Percentiles rank a stretch among this genome's conserved stretches.
These are phyloP conservation scores for Callorhinus ursinus DNA, from an alignment of 2,113 vertebrate species.

Conservation along the genomic window DNA sequence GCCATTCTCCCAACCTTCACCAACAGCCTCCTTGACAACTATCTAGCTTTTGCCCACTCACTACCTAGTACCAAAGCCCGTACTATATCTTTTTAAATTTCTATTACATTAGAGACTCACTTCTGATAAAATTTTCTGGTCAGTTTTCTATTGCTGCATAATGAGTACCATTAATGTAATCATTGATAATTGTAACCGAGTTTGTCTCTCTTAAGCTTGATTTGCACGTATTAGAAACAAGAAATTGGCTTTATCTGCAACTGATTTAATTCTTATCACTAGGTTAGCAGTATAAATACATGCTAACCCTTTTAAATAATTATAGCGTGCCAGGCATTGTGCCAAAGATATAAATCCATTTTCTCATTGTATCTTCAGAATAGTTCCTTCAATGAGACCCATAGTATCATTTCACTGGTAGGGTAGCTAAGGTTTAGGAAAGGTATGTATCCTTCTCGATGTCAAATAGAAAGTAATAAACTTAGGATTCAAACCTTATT, in stretches of 20 bases:
- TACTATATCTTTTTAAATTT: background rate
- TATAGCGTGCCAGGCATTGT: background rate
- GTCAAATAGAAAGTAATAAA: background rate
- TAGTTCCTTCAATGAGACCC: background rate
- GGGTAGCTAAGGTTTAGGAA: background rate
- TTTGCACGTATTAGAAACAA: conserved; percentile 6
- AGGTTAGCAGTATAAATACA: background rate
- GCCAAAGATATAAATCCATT: background rate
- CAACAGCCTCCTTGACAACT: background rate
- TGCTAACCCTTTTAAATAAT: background rate
- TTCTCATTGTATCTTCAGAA: background rate
- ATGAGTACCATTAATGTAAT: conserved; percentile 20
- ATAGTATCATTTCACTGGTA: background rate
- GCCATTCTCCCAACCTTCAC: background rate
- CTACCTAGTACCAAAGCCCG: background rate
- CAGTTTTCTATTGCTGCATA: background rate
- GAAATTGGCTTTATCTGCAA: background rate
- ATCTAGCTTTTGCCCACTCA: background rate
- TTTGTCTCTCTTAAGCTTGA: background rate
- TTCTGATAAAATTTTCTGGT: background rate
- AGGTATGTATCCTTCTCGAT: background rate
- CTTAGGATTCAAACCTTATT: background rate
- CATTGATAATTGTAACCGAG: background rate
- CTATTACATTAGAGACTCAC: background rate
- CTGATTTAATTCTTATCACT: background rate